A percentile compares a stretch with the other conserved stretches of the same genome.
Conservation (phyloP, 2,113 vertebrate genomes). For the Turdus rufiventris region DNA sequence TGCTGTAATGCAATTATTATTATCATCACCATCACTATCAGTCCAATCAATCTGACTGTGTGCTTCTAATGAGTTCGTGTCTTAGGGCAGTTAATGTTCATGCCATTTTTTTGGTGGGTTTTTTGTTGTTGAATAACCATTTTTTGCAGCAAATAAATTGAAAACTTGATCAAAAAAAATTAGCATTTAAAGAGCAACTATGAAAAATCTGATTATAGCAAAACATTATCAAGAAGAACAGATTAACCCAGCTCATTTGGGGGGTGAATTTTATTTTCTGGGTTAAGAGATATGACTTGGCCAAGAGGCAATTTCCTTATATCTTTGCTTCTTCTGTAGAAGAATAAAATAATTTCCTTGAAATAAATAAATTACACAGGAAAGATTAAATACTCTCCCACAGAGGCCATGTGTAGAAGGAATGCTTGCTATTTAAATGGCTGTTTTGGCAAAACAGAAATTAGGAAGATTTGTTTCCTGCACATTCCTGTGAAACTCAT, state of each 20-base stretch:
- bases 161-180: constrained; percentile 10
- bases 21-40: constrained; percentile 18
- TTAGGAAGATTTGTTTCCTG: background rate
- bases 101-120: background rate
- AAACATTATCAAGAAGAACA: background rate
- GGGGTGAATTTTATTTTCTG: background rate
- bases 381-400: background rate
- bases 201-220: background rate
- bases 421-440: background rate
- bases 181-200: constrained; percentile 12
- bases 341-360: background rate
- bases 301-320: background rate
- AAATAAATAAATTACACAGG: background rate
- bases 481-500: background rate
- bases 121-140: background rate
- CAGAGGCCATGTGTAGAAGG: background rate
- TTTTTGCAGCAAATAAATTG: background rate
- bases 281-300: background rate
- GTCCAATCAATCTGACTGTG: constrained; percentile 6
- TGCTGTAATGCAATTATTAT: constrained; percentile 19
- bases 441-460: background rate
- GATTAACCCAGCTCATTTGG: background rate
- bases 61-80: background rate
- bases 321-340: background rate
- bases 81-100: constrained; percentile 17